Evolutionary conservation across 1,140 invertebrate genomes (phyloP), one percentile per base, ranked within the genome.

Genomic region (Drosophila aff.): DNA sequence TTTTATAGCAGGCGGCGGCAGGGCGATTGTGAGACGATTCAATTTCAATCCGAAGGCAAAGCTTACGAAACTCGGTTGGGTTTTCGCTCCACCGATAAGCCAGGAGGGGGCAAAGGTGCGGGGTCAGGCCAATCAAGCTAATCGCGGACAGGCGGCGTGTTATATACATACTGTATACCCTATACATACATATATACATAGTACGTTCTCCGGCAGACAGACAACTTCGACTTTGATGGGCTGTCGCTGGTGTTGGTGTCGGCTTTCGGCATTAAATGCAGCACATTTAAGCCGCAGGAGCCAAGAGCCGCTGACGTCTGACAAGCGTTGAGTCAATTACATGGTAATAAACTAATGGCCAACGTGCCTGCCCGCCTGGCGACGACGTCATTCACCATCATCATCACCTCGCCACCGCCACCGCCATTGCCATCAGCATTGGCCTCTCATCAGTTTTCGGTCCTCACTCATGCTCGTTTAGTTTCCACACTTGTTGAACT

Each of bases 311-410:
- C n/a, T 60, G 57, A 36, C 44, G 62, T 43, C 84, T 84, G 84
- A 87, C 84, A 87, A 79, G 84, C 84, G 84, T 81, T 90, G 84
- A 87, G 84, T 87, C 84, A 87, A 87, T 87, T 89, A 87, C 84
- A 87, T 87, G 84, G 85, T 87, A 87, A 87, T 87, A 87, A 87
- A 87, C 84, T 87, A 87, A 87, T 87, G 84, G 81, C 44, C 84
- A 81, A 59, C 78, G 61, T 74, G 78, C 28, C 41, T 74, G 78
- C 23, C 41, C 53, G 55, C 46, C 74, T 77, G 75, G 63, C 74
- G 59, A 46, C 78, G 49, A 40, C 69, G 64, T 44, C 59, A 73
- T 44, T 49, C 79, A 63, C 28, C 73, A 84, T 50, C 68, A 74
- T 44, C 80, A 76, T 47, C 81, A 55, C 52, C 52, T 55, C 33